phyloP scores from a whole-genome alignment of 2,797 vertebrate species.

The Enteromius mattozi region DNA sequence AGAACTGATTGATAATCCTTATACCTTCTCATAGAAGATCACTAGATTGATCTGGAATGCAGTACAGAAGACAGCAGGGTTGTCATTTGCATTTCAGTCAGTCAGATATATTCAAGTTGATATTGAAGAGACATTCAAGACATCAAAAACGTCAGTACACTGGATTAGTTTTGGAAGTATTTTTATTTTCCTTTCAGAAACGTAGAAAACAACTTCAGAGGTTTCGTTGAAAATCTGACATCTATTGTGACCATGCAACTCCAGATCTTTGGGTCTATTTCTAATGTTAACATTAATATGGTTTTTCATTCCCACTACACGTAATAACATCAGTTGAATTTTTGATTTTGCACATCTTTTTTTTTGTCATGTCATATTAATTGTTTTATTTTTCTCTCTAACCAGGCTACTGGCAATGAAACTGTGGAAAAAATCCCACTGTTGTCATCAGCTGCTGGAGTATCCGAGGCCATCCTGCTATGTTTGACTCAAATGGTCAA shows the following conservation, averaged over 20 bases:
- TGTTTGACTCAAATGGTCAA: slow-evolving; percentile 9
- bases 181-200: slow-evolving; percentile 26
- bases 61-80: neutral
- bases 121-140: neutral
- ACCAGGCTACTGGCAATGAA: slow-evolving; percentile 1
- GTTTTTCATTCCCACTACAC: neutral
- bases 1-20: neutral
- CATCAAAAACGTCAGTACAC: neutral
- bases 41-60: neutral
- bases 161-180: neutral
- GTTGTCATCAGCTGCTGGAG: slow-evolving; percentile 19
- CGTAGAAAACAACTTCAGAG: neutral
- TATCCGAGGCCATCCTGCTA: neutral
- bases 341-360: no score
- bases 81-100: neutral
- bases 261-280: neutral
- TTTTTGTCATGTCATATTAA: neutral
- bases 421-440: neutral
- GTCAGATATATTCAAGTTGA: neutral
- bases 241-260: neutral
- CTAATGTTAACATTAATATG: neutral
- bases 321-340: no score
- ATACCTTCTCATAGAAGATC: neutral
- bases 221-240: neutral
- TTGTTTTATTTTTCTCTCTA: slow-evolving; percentile 36